Evolutionary conservation across 2,888 invertebrate genomes (phyloP).

Genomic region (Taenaris catops): DNA sequence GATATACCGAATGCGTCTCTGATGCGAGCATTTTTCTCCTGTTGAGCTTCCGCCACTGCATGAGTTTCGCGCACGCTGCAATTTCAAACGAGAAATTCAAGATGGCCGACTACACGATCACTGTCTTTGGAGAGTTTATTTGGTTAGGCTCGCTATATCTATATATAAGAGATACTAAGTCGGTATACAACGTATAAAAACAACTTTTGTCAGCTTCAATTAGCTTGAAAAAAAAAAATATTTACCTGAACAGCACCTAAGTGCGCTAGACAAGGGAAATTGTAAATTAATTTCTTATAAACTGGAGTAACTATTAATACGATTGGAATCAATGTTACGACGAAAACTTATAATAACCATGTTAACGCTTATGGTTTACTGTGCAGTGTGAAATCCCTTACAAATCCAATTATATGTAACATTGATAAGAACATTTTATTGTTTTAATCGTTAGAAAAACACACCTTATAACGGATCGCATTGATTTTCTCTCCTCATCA

Average conservation of each 20-base stretch:
- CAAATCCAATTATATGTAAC: constrained; percentile 36
- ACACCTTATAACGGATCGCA: constrained; percentile 85
- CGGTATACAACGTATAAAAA: not conserved
- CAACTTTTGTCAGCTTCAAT: constrained; percentile 16
- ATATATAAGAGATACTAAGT: not conserved
- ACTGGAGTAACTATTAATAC: constrained; percentile 18
- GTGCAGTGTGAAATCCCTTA: constrained; percentile 37
- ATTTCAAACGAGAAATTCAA: constrained; percentile 23
- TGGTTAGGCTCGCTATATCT: not conserved
- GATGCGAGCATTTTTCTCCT: constrained; percentile 95
- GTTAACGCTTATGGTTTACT: constrained; percentile 29
- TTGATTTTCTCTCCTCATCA: constrained; percentile 75
- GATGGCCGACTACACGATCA: constrained; percentile 17
- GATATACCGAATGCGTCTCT: constrained; percentile 97
- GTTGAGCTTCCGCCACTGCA: constrained; percentile 97
- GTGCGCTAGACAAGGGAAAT: constrained; percentile 75
- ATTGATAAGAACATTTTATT: no score
- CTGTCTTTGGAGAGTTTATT: no score
- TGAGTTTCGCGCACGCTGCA: constrained; percentile 95
- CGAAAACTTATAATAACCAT: constrained; percentile 14
- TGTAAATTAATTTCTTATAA: constrained; percentile 33
- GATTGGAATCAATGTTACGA: constrained; percentile 29
- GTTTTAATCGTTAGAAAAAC: constrained; percentile 46
- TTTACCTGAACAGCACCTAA: constrained; percentile 72
- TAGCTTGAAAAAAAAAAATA: constrained; percentile 40